A percentile compares a stretch with the other conserved stretches of the same genome.
Evolutionary conservation across 2,113 vertebrate species (phyloP).

Genomic region (Cyphomyrus plagiostoma): DNA sequence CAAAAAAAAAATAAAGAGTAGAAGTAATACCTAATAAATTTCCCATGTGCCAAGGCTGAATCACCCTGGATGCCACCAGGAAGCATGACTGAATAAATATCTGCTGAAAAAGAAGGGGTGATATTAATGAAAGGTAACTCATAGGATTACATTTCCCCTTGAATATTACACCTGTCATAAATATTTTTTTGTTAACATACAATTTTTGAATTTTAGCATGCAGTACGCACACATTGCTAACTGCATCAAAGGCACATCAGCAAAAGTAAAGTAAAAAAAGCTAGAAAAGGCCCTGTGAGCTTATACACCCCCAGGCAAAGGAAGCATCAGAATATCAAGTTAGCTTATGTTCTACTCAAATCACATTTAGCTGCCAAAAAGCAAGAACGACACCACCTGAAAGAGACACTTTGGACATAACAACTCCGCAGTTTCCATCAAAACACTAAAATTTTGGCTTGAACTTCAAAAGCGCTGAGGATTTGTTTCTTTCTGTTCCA

Average conservation of each 20-base stretch:
- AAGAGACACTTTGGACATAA: neutral
- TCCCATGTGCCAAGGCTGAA: constrained; percentile 3
- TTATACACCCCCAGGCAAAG: constrained; percentile 3
- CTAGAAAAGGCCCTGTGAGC: neutral
- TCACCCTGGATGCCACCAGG: neutral
- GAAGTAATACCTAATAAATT: constrained; percentile 1
- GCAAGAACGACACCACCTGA: neutral
- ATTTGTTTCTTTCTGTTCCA: neutral
- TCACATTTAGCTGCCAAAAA: constrained; percentile 15
- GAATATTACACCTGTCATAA: neutral
- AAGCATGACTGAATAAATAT: neutral
- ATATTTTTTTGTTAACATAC: neutral
- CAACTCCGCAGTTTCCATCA: neutral
- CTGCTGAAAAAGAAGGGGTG: neutral
- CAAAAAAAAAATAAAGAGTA: neutral
- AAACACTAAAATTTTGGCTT: neutral
- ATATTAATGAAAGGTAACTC: neutral
- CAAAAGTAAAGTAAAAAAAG: neutral
- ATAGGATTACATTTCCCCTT: neutral
- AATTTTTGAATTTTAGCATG: neutral
- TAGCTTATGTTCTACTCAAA: constrained; percentile 1
- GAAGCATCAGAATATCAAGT: constrained; percentile 10
- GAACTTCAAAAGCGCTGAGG: neutral
- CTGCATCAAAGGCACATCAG: neutral
- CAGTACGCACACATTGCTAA: neutral